Evolutionary conservation across 2,888 invertebrate genomes (phyloP), one percentile per base, ranked within the genome.

Genomic region (Heterodera filipjevi): DNA sequence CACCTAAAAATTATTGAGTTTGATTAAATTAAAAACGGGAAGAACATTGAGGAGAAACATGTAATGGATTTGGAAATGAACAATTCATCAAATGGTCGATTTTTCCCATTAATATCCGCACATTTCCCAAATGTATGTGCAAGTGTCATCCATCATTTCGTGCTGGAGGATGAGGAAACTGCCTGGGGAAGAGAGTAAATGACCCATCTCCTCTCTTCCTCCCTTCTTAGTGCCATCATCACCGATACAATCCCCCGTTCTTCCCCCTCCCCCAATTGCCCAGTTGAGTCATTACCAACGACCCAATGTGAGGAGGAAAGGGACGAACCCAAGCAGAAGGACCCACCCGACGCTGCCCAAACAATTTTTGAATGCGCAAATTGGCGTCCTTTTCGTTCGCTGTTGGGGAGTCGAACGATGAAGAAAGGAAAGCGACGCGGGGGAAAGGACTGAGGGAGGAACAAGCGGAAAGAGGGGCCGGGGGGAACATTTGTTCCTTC

Each of bases 341-440:
- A 19, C 5, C 32, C 3, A 8, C 16, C 66, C 53, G 33, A 44
- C 53, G 19, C 53, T 75, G 46, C 33, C 64, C 72, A 72, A 46
- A 71, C 77, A 72, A 77, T 71, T 77, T 77, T 77, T 77, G 77
- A 77, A 77, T 77, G 77, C 72, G 77, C 59, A 72, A 71, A 77
- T 71, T 77, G 77, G 77, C 77, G 77, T 77, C 77, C 71, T 53
- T 77, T 77, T 73, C 72, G 77, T 59, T 75, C 59, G 33, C 66
- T 66, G 32, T 3, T 33, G 22, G 35, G 16, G 68, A 27, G 22
- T 12, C 68, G 35, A 19, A 68, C 33, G 33, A 68, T 19, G 66
- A 66, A n/a, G 3, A 14, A 16, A 27, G 30, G 49, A 49, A 53
- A 75, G 59, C 22, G 33, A 59, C 27, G 59, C n/a, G 66, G 32